A percentile compares a stretch with the other conserved stretches of the same genome.
Evolutionary conservation across 2,797 vertebrate genomes (phyloP).

Genomic region (Orestias chungarensis): DNA sequence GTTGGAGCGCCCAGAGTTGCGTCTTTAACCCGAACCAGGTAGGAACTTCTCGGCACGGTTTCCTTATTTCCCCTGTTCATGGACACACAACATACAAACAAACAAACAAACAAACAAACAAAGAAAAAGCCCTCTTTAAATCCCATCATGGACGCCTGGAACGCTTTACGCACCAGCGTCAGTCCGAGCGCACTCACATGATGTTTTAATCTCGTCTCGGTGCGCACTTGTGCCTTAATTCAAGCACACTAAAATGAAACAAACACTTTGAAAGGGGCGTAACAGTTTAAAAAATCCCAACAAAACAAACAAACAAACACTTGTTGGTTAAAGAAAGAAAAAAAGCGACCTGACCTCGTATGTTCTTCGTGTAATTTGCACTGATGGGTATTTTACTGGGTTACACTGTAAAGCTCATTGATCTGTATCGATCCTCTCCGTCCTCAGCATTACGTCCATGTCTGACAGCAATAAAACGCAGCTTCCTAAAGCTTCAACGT

Average conservation of each 20-base stretch:
- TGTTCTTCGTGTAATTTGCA: conserved; percentile 34
- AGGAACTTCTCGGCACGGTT: conserved; percentile 57
- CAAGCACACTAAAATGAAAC: conserved; percentile 33
- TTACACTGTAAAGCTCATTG: conserved; percentile 46
- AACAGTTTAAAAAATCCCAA: neutral
- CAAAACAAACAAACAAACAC: conserved; percentile 23
- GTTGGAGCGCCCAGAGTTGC: conserved; percentile 70
- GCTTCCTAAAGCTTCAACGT: conserved; percentile 49
- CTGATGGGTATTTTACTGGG: conserved; percentile 50
- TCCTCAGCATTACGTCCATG: conserved; percentile 43
- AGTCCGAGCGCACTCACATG: conserved; percentile 27
- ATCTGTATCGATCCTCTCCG: conserved; percentile 55
- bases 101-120: no score
- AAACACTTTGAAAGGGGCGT: conserved; percentile 6
- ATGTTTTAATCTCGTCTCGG: conserved; percentile 17
- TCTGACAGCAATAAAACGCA: conserved; percentile 45
- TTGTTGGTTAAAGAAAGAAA: conserved; percentile 46
- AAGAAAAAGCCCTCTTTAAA: neutral
- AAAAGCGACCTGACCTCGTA: neutral
- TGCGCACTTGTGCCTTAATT: conserved; percentile 35
- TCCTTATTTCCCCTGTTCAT: neutral
- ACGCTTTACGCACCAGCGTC: conserved; percentile 44
- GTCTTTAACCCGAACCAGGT: conserved; percentile 71
- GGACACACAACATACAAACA: no score
- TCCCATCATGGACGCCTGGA: neutral